Conservation (phyloP, 1,140 invertebrate genomes). For the Oryctes rhinoceros region DNA sequence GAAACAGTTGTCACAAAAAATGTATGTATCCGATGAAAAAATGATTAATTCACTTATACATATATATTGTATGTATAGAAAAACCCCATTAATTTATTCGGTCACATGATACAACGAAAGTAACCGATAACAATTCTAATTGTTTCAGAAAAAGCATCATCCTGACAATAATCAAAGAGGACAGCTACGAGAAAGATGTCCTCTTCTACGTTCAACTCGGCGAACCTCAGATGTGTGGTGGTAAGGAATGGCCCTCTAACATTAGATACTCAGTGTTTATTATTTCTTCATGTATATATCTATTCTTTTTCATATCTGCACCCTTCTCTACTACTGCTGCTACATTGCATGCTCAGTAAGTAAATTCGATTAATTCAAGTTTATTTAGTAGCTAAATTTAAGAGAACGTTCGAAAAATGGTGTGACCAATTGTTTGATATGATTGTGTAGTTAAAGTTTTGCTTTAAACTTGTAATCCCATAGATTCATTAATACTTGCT, state of each 20-base stretch:
- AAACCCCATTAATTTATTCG: too few relatives aligned
- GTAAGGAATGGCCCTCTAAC: slow-evolving; percentile 65
- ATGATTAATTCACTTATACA: too few relatives aligned
- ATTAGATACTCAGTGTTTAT: slow-evolving; percentile 37
- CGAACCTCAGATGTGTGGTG: slow-evolving; percentile 84
- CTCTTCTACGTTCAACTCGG: slow-evolving; percentile 92
- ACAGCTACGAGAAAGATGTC: slow-evolving; percentile 97
- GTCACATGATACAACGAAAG: too few relatives aligned
- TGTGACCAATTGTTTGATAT: not conserved
- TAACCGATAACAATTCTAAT: slow-evolving; percentile 49
- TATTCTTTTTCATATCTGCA: slow-evolving; percentile 46
- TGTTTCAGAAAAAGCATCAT: slow-evolving; percentile 86
- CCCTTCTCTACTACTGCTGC: slow-evolving; percentile 45
- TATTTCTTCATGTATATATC: slow-evolving; percentile 44
- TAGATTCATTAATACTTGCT: too few relatives aligned
- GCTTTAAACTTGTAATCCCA: not conserved
- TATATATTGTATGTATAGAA: too few relatives aligned
- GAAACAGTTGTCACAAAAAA: too few relatives aligned
- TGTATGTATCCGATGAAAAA: too few relatives aligned
- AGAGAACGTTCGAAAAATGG: not conserved
- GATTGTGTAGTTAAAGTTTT: not conserved
- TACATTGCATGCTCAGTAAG: slow-evolving; percentile 47
- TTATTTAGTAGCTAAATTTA: slow-evolving; percentile 12
- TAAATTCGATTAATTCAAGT: slow-evolving; percentile 42
- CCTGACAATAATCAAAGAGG: slow-evolving; percentile 92